These are phyloP conservation scores for Drosophila nigrodunni DNA, from an alignment of 1,140 invertebrate genomes.

Conservation along the genomic window DNA sequence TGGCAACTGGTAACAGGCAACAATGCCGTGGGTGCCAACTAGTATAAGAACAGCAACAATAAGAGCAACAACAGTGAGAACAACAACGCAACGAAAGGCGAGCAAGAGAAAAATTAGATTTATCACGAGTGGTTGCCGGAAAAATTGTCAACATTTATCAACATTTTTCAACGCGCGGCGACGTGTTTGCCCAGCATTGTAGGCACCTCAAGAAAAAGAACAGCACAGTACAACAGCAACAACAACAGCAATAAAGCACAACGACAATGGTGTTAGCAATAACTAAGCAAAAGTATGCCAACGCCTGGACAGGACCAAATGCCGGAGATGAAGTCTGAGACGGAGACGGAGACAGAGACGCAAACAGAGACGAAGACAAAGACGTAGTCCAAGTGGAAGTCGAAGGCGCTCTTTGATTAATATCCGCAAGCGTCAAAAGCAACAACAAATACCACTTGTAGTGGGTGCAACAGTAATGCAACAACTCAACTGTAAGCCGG, in stretches of 20 bases:
- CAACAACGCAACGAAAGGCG: slow-evolving; percentile 49
- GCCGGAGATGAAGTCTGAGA: slow-evolving; percentile 17
- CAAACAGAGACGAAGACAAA: slow-evolving; percentile 10
- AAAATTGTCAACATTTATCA: slow-evolving; percentile 84
- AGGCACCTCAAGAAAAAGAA: slow-evolving; percentile 51
- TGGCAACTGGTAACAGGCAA: slow-evolving; percentile 30
- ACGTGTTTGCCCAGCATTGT: slow-evolving; percentile 61
- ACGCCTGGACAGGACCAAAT: slow-evolving; percentile 34
- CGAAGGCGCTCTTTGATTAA: slow-evolving; percentile 68
- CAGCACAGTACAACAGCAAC: slow-evolving; percentile 21
- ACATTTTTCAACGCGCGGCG: slow-evolving; percentile 79
- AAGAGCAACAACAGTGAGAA: slow-evolving; percentile 20
- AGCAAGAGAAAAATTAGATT: slow-evolving; percentile 81
- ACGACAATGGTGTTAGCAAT: slow-evolving; percentile 45
- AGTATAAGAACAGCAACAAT: slow-evolving; percentile 39
- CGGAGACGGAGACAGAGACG: slow-evolving; percentile 3
- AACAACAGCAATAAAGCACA: slow-evolving; percentile 42
- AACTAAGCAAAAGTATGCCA: slow-evolving; percentile 70
- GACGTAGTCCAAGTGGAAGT: slow-evolving; percentile 23
- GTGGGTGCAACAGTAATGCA: slow-evolving; percentile 50
- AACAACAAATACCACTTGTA: slow-evolving; percentile 18
- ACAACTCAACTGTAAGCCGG: slow-evolving; percentile 57
- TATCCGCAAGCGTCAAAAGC: slow-evolving; percentile 64
- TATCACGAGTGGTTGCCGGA: slow-evolving; percentile 83
- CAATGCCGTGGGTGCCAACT: slow-evolving; percentile 56